phyloP scores from a whole-genome alignment of 23 tunicate species.

The Trididemnum nubilum region DNA sequence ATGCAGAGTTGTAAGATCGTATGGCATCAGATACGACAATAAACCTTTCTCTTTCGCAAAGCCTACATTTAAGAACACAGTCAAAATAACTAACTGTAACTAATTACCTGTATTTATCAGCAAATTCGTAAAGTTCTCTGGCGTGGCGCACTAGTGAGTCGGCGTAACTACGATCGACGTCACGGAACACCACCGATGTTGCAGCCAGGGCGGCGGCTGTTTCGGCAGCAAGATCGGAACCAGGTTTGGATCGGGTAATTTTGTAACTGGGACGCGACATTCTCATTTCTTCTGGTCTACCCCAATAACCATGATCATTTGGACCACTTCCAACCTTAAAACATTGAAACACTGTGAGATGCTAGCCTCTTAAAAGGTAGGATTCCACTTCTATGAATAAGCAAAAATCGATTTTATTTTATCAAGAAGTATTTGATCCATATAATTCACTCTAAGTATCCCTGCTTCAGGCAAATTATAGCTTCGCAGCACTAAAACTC shows the following conservation, averaged over 20 bases:
- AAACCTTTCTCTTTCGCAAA: no score
- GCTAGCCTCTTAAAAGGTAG: no score
- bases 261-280: slow-evolving; percentile 87
- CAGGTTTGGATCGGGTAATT: slow-evolving; percentile 71
- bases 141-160: slow-evolving; percentile 80
- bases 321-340: slow-evolving; percentile 76
- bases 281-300: slow-evolving; percentile 81
- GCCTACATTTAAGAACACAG: no score
- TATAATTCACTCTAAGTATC: no score
- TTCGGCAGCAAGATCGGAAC: slow-evolving; percentile 94
- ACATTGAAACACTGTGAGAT: neutral
- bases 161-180: slow-evolving; percentile 56
- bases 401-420: no score
- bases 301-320: slow-evolving; percentile 89
- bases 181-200: slow-evolving; percentile 68
- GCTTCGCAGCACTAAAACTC: no score
- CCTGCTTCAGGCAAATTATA: no score
- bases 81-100: no score
- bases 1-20: no score
- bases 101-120: slow-evolving; percentile 88
- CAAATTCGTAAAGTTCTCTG: slow-evolving; percentile 91
- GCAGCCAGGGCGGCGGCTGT: slow-evolving; percentile 97
- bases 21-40: no score
- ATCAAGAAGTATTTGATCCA: no score
- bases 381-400: no score